Evolutionary conservation across 2,888 invertebrate genomes (phyloP), one percentile per base, ranked within the genome.

Genomic region (Drosophila nigritarsus): DNA sequence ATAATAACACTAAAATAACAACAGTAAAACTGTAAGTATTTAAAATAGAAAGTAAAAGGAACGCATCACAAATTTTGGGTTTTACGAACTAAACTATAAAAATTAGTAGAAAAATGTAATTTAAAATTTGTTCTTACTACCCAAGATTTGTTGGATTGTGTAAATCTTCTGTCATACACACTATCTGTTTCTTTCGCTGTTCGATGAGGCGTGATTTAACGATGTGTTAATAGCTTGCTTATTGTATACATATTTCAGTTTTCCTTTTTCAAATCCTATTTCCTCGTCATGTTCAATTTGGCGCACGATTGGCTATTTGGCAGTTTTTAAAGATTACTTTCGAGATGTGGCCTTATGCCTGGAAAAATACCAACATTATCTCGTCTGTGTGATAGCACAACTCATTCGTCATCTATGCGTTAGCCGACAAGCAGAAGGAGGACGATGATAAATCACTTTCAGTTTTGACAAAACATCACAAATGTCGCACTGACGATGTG

Each of bases 401-500:
- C 79, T 78, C 79, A 70, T 74, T 78, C 70, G 77, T 78, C 75
- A 75, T 67, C 67, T 60, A 61, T 64, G 58, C 45, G 65, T 34
- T 51, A 42, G 63, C 27, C 69, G 59, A 42, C 40, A 30, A 60
- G 49, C 6, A 38, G 49, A 7, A 48, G 18, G 24, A 61, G 30
- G 69, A 70, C 74, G 81, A 84, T 78, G 87, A 89, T 86, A 86
- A 89, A 86, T 86, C 87, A 86, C 74, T 82, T 89, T 86, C 87
- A 78, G 84, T 89, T 88, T 82, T 84, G 89, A 87, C 89, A 87
- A 84, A 87, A 87, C 75, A 85, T 87, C 80, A 75, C 87, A 89
- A 89, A 80, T 84, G 84, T 80, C 82, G 63, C 73, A 65, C 75
- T 70, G 75, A 45, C 54, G 58, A 29, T 64, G 49, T 54, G 65